Percentiles rank a stretch among this genome's conserved stretches.
Evolutionary conservation across 2,888 invertebrate genomes (phyloP).

Genomic region (Abrostola tripartita): DNA sequence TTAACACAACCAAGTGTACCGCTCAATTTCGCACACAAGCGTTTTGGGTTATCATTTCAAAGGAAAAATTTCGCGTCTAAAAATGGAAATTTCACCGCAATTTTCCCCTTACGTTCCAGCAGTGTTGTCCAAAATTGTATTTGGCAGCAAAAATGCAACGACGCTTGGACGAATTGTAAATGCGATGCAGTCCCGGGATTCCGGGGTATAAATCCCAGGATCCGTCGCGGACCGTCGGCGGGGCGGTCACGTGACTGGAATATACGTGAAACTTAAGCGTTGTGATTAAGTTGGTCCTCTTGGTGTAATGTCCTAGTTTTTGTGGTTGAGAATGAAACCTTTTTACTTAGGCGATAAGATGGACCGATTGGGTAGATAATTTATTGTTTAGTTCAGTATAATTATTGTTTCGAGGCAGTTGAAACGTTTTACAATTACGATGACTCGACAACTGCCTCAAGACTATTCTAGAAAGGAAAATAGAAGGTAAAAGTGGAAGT

Average conservation of each 20-base stretch:
- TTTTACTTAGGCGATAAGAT: conserved; percentile 21
- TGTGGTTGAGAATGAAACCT: conserved; percentile 16
- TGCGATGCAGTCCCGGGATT: conserved; percentile 52
- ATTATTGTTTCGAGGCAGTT: not conserved
- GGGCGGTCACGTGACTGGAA: conserved; percentile 53
- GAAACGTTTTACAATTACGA: no score
- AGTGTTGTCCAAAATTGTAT: conserved; percentile 53
- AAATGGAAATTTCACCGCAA: conserved; percentile 40
- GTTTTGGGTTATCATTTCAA: conserved; percentile 24
- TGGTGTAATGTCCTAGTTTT: conserved; percentile 39
- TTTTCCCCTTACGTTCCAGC: conserved; percentile 33
- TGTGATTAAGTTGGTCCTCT: conserved; percentile 42
- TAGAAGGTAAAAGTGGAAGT: no score
- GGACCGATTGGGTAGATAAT: conserved; percentile 19
- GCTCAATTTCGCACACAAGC: conserved; percentile 28
- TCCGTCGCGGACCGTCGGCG: conserved; percentile 35
- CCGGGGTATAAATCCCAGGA: conserved; percentile 54
- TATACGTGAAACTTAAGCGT: conserved; percentile 14
- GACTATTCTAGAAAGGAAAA: no score
- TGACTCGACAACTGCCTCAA: no score
- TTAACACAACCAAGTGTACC: conserved; percentile 19
- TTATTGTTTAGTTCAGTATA: not conserved
- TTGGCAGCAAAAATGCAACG: conserved; percentile 55
- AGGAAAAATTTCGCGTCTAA: conserved; percentile 14
- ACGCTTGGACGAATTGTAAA: conserved; percentile 49